phyloP scores from a whole-genome alignment of 2,797 vertebrate genomes.

The Furcifer pardalis region DNA sequence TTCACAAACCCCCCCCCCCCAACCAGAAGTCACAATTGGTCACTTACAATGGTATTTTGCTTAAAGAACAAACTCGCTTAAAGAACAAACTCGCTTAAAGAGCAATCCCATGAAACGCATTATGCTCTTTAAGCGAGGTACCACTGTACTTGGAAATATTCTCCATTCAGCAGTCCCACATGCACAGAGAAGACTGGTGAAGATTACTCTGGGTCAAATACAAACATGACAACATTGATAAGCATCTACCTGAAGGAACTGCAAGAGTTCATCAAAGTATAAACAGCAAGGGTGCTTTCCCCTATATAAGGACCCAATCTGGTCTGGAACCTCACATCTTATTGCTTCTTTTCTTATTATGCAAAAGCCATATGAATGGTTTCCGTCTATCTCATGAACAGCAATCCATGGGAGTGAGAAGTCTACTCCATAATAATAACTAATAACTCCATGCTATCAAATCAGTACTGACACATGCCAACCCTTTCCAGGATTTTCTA shows the following conservation, averaged over 20 bases:
- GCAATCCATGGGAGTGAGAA: not conserved
- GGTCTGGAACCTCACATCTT: not conserved
- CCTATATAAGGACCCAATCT: not conserved
- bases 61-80: too few species aligned
- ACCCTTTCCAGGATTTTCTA: too few species aligned
- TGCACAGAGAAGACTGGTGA: not conserved
- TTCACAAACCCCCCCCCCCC: too few species aligned
- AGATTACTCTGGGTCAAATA: not conserved
- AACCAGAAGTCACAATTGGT: too few species aligned
- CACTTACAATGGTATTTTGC: too few species aligned
- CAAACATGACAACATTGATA: not conserved
- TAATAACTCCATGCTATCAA: too few species aligned
- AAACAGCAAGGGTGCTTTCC: not conserved
- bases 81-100: too few species aligned
- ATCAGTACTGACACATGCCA: too few species aligned
- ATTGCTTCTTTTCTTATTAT: not conserved
- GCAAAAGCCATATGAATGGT: not conserved
- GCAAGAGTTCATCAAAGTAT: not conserved
- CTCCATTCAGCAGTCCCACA: not conserved
- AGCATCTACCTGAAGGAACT: not conserved
- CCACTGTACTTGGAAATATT: not conserved
- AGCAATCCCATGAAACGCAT: too few species aligned
- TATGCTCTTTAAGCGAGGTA: too few species aligned
- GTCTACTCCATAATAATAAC: not conserved
- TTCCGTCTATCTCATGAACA: not conserved